A percentile compares a stretch with the other conserved stretches of the same genome.
Conservation (phyloP, 1,140 invertebrate genomes). For the Nasonia longicornis region DNA sequence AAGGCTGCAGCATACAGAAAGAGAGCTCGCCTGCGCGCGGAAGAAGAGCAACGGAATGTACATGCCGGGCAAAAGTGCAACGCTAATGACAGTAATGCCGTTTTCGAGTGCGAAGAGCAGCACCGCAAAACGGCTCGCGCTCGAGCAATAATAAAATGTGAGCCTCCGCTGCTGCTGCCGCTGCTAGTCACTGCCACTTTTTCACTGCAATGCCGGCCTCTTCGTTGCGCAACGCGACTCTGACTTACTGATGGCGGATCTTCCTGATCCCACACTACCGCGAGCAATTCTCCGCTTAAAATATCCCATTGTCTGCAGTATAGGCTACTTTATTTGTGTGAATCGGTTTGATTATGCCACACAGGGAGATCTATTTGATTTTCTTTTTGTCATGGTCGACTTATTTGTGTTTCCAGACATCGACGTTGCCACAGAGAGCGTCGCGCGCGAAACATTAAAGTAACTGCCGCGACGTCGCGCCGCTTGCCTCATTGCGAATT, state of each 20-base stretch:
- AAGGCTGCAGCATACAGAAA: conserved; percentile 17
- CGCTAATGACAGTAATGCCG: conserved; percentile 62
- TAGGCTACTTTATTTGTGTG: conserved; percentile 12
- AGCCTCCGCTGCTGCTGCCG: conserved; percentile 37
- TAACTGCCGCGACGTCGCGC: not conserved
- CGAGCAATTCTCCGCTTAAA: not conserved
- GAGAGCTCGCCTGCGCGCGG: not conserved
- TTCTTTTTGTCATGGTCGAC: not conserved
- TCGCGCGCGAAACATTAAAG: not conserved
- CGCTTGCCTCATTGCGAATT: not conserved
- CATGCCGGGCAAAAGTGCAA: conserved; percentile 41
- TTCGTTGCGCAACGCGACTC: conserved; percentile 48
- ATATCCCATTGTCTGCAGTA: conserved; percentile 7
- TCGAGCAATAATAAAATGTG: conserved; percentile 62
- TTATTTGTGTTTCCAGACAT: not conserved
- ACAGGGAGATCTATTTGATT: not conserved
- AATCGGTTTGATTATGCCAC: conserved; percentile 1
- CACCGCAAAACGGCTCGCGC: conserved; percentile 51
- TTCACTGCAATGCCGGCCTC: conserved; percentile 16
- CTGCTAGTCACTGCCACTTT: not conserved
- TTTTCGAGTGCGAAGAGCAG: conserved; percentile 24
- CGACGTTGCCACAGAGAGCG: not conserved
- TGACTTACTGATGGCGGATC: conserved; percentile 5
- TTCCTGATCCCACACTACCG: conserved; percentile 17
- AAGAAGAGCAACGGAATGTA: not conserved